Conservation (phyloP, 1,140 invertebrate genomes). For the Drosophila suzukii region DNA sequence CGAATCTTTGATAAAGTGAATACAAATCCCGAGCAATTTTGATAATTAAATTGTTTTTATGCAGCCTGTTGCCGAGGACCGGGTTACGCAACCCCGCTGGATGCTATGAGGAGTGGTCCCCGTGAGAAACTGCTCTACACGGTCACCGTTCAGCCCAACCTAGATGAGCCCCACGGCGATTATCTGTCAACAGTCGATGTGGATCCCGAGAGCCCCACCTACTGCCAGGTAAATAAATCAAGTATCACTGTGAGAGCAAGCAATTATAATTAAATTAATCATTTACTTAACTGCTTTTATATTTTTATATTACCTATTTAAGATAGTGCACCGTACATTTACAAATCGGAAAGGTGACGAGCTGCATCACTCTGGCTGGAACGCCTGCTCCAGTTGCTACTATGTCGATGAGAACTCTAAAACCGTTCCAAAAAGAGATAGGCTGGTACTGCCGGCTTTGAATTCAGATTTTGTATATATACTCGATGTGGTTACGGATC, state of each 20-base stretch:
- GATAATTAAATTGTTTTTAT: slow-evolving; percentile 26
- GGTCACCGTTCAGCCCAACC: slow-evolving; percentile 92
- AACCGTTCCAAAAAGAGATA: slow-evolving; percentile 88
- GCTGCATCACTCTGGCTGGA: slow-evolving; percentile 98
- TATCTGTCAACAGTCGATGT: slow-evolving; percentile 96
- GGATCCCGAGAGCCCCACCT: slow-evolving; percentile 94
- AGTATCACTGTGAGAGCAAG: no score
- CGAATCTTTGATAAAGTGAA: slow-evolving; percentile 6
- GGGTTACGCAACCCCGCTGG: slow-evolving; percentile 91
- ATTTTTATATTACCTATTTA: slow-evolving; percentile 2
- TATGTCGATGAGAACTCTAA: slow-evolving; percentile 85
- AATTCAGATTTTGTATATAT: slow-evolving; percentile 94
- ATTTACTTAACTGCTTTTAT: no score
- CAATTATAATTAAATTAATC: no score
- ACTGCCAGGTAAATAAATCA: slow-evolving; percentile 89
- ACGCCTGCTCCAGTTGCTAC: slow-evolving; percentile 96
- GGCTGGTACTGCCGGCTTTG: slow-evolving; percentile 93
- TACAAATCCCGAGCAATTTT: slow-evolving; percentile 11
- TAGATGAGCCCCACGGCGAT: slow-evolving; percentile 89
- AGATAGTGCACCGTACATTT: slow-evolving; percentile 95
- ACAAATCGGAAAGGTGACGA: slow-evolving; percentile 94
- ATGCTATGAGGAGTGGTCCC: slow-evolving; percentile 92
- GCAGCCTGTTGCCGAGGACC: slow-evolving; percentile 86
- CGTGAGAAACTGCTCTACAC: slow-evolving; percentile 95
- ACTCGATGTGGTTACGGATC: slow-evolving; percentile 91